phyloP scores from a whole-genome alignment of 1,140 invertebrate species.

The Camponotus vicinus region DNA sequence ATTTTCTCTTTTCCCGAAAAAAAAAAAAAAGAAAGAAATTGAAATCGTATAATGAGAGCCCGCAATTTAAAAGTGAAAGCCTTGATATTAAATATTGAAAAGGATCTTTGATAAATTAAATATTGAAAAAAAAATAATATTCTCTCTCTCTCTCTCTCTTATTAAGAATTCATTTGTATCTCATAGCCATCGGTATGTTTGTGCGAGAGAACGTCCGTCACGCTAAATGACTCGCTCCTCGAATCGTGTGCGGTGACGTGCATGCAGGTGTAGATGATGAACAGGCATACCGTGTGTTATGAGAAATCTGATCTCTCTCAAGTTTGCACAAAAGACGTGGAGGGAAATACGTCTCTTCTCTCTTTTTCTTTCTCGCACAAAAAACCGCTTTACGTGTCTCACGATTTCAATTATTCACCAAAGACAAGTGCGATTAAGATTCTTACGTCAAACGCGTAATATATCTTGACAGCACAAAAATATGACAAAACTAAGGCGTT shows the following conservation, averaged over 20 bases:
- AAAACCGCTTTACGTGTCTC: not conserved
- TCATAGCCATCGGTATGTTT: constrained; percentile 18
- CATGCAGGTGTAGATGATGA: constrained; percentile 51
- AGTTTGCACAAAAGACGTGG: constrained; percentile 46
- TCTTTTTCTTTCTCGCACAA: not conserved
- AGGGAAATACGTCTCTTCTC: not conserved
- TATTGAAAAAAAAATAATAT: not conserved
- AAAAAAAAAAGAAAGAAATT: constrained; percentile 9
- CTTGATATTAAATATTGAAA: not conserved
- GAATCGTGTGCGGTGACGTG: constrained; percentile 57
- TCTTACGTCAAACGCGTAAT: not conserved
- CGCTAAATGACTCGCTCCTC: constrained; percentile 36
- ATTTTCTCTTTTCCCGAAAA: not conserved
- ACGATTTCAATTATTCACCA: constrained; percentile 4
- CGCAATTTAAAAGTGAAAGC: constrained; percentile 10
- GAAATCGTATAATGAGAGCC: not conserved
- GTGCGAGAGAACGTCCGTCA: constrained; percentile 29
- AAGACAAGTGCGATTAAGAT: not conserved
- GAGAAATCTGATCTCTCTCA: constrained; percentile 61
- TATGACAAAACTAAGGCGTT: too few species aligned
- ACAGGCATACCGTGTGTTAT: constrained; percentile 48
- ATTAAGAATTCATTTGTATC: constrained; percentile 5
- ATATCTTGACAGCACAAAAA: not conserved
- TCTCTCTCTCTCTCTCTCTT: too few species aligned
- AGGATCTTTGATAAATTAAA: not conserved